A percentile compares a stretch with the other conserved stretches of the same genome.
Evolutionary conservation across 2,797 vertebrate genomes (phyloP).

Genomic region (Gobionotothen gibberifrons): DNA sequence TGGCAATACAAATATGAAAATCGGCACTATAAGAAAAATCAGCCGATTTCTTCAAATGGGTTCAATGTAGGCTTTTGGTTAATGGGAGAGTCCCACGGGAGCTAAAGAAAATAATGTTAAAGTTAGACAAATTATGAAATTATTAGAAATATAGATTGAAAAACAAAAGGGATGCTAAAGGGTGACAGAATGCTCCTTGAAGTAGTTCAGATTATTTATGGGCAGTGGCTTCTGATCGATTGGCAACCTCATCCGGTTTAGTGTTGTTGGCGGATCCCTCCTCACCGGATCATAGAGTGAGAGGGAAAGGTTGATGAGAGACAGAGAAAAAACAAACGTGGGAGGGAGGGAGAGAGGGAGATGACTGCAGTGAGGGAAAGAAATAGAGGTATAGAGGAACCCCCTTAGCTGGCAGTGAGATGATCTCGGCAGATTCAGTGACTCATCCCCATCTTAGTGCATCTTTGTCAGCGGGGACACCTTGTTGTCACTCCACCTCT

Average conservation of each 20-base stretch:
- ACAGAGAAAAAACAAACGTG: not conserved
- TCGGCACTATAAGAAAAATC: not conserved
- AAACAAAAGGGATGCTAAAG: slow-evolving; percentile 3
- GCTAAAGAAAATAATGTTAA: too few species aligned
- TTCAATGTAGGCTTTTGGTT: slow-evolving; percentile 3
- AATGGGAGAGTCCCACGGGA: not conserved
- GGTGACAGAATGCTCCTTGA: slow-evolving; percentile 5
- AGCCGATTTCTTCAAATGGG: not conserved
- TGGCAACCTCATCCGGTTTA: slow-evolving; percentile 42
- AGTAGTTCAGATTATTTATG: slow-evolving; percentile 46
- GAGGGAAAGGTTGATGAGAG: slow-evolving; percentile 37
- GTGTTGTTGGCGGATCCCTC: slow-evolving; percentile 44
- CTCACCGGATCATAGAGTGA: slow-evolving; percentile 8
- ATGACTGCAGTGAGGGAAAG: slow-evolving; percentile 50
- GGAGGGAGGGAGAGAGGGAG: slow-evolving; percentile 24
- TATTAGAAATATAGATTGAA: too few species aligned
- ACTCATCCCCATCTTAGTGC: slow-evolving; percentile 72
- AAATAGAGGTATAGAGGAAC: slow-evolving; percentile 70
- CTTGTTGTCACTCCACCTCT: slow-evolving; percentile 43
- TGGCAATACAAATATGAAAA: not conserved
- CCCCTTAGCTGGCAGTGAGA: slow-evolving; percentile 72
- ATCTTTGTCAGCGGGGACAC: slow-evolving; percentile 71
- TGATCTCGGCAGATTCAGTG: slow-evolving; percentile 64
- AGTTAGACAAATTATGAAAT: too few species aligned
- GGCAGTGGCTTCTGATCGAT: slow-evolving; percentile 41